Evolutionary conservation across 2,797 vertebrate genomes (phyloP).

Genomic region (Melanotaenia trifasciata): DNA sequence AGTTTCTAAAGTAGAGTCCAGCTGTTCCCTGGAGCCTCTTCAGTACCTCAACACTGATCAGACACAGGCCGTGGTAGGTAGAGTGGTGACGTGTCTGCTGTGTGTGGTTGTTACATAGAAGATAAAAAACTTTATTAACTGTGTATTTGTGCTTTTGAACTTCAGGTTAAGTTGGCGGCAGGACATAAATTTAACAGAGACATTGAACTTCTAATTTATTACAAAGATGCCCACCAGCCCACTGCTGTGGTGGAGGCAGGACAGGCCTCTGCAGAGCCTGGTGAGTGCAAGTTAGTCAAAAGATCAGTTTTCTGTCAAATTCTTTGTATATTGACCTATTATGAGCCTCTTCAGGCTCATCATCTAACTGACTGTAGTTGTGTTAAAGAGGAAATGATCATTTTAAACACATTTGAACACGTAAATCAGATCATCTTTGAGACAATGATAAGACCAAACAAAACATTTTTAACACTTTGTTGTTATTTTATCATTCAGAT

Average conservation of each 20-base stretch:
- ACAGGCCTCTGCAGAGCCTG: slow-evolving; percentile 65
- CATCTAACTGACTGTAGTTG: too few relatives aligned
- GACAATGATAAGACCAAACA: too few relatives aligned
- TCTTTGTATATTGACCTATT: too few relatives aligned
- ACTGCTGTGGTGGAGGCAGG: slow-evolving; percentile 84
- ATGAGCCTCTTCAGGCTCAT: too few relatives aligned
- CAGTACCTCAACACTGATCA: slow-evolving; percentile 78
- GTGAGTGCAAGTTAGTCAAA: slow-evolving; percentile 57
- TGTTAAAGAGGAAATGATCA: too few relatives aligned
- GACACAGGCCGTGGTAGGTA: slow-evolving; percentile 84
- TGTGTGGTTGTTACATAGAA: neutral
- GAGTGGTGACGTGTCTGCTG: slow-evolving; percentile 2
- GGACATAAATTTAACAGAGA: slow-evolving; percentile 87
- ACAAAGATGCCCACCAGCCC: slow-evolving; percentile 82
- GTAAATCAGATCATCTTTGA: too few relatives aligned
- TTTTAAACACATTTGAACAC: too few relatives aligned
- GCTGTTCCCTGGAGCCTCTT: slow-evolving; percentile 79
- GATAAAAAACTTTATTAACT: neutral
- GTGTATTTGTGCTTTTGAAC: neutral
- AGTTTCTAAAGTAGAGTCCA: slow-evolving; percentile 84
- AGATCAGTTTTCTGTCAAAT: neutral
- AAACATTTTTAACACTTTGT: too few relatives aligned
- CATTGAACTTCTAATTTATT: slow-evolving; percentile 85
- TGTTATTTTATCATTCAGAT: too few relatives aligned
- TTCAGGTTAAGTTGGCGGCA: slow-evolving; percentile 82